Evolutionary conservation across 2,113 vertebrate species (phyloP), one percentile per base, ranked within the genome.

Genomic region (Pelecanoides urinatrix): DNA sequence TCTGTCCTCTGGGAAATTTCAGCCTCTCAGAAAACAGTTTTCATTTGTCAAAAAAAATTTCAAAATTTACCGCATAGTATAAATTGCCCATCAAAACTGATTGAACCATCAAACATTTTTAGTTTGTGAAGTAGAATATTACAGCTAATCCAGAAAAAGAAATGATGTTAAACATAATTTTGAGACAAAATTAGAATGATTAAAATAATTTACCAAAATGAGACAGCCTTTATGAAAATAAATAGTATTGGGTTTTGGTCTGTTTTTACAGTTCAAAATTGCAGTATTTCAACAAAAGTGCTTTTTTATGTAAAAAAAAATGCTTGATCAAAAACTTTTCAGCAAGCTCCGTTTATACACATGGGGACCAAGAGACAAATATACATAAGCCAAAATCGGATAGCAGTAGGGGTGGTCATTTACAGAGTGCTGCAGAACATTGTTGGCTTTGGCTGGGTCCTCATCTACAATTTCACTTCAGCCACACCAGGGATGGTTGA

Each of bases 1-100:
- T 91, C 80, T 85, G 6, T 83, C 89, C 70, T 67, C 25, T 90
- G 95, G 92, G 94, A 96, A 95, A 79, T 94, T 95, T 95, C 25
- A 82, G 52, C 61, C 65, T 87, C 77, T 91, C 73, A 85, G 62
- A 87, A 89, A 87, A 27, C 13, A 93, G 73, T 88, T 95, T 91
- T 78, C 65, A 87, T 94, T 89, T 85, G 70, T 76, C 62, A 94
- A 92, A 75, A 29, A 88, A 90, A 91, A 82, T 58, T 93, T 94
- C 34, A 90, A 71, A 93, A 95, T 93, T 93, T 90, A 66, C 53
- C 15, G 0, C 61, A 40, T 13, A 29, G 36, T 61, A 15, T 72
- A 82, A 88, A 88, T 84, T 81, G 32, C 14, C 47, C 70, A 85
- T 91, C 44, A 63, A 94, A 84, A 67, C 22, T 40, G 21, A 67